A percentile compares a stretch with the other conserved stretches of the same genome.
phyloP scores from a whole-genome alignment of 2,888 invertebrate species.

The Arenicola marina region DNA sequence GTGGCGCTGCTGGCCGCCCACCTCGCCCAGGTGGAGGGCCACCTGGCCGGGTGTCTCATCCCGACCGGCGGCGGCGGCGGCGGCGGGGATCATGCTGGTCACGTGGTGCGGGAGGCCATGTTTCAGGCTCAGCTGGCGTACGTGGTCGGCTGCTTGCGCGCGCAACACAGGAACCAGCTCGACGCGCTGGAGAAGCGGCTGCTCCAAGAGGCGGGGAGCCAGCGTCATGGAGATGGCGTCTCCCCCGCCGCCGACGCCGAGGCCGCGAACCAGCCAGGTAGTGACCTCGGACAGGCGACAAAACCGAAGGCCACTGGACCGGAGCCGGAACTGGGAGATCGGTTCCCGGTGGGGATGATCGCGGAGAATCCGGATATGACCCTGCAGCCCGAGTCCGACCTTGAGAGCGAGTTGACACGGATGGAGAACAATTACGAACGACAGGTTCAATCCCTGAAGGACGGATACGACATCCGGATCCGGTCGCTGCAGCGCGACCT shows the following conservation, averaged over 20 bases:
- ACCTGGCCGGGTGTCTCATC: no score
- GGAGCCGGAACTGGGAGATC: not conserved
- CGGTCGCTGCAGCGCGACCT: conserved; percentile 23
- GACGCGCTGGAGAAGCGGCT: conserved; percentile 6
- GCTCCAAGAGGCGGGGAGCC: not conserved
- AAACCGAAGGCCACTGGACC: not conserved
- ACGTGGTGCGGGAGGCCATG: conserved; percentile 76
- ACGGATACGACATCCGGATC: conserved; percentile 28
- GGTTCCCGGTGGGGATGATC: conserved; percentile 4
- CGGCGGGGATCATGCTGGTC: conserved; percentile 61
- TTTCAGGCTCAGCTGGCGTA: conserved; percentile 68
- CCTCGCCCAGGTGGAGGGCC: not conserved
- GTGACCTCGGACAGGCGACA: no score
- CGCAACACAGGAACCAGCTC: conserved; percentile 11
- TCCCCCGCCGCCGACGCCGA: not conserved
- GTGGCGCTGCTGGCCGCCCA: not conserved
- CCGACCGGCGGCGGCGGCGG: not conserved
- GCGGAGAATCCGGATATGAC: not conserved
- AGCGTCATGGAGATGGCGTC: not conserved
- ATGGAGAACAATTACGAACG: conserved; percentile 9
- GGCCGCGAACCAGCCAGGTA: not conserved
- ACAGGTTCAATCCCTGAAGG: conserved; percentile 22
- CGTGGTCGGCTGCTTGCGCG: conserved; percentile 8
- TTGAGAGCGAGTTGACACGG: conserved; percentile 11
- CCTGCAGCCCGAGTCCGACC: not conserved